Conservation (phyloP, 1,140 invertebrate species). For the Matsumurasca onukii region DNA sequence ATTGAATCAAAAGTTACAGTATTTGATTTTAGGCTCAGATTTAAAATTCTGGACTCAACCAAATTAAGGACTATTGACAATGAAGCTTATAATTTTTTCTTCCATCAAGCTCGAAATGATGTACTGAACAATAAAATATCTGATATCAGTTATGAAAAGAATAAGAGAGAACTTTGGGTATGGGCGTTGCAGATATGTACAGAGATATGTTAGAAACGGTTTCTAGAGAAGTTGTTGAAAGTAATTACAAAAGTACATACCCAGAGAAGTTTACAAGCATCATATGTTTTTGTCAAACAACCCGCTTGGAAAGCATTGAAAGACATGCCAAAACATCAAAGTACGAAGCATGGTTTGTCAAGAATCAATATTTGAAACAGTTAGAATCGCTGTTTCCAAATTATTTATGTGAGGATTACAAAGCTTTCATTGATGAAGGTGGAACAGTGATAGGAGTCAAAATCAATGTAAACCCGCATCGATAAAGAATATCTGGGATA, state of each 20-base stretch:
- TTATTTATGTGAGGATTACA: constrained; percentile 77
- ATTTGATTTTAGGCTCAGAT: constrained; percentile 76
- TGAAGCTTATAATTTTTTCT: constrained; percentile 80
- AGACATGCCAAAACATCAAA: constrained; percentile 47
- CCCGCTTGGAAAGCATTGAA: constrained; percentile 61
- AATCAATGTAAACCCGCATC: constrained; percentile 68
- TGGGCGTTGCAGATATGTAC: constrained; percentile 84
- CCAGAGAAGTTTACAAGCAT: constrained; percentile 69
- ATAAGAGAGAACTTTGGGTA: constrained; percentile 73
- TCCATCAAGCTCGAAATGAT: constrained; percentile 79
- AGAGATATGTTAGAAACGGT: constrained; percentile 73
- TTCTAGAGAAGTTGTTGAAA: constrained; percentile 62
- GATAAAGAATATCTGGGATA: constrained; percentile 63
- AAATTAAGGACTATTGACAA: constrained; percentile 66
- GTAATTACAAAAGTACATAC: constrained; percentile 78
- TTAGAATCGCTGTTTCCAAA: constrained; percentile 74
- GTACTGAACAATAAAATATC: constrained; percentile 74
- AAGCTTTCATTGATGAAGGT: constrained; percentile 63
- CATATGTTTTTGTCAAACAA: constrained; percentile 74
- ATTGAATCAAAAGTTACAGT: constrained; percentile 52
- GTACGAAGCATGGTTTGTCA: constrained; percentile 65
- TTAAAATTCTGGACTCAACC: constrained; percentile 64
- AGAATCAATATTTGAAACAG: constrained; percentile 75
- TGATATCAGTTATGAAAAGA: constrained; percentile 72
- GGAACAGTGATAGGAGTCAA: constrained; percentile 58